phyloP scores from a whole-genome alignment of 2,113 vertebrate genomes.

The Tenrec ecaudatus region DNA sequence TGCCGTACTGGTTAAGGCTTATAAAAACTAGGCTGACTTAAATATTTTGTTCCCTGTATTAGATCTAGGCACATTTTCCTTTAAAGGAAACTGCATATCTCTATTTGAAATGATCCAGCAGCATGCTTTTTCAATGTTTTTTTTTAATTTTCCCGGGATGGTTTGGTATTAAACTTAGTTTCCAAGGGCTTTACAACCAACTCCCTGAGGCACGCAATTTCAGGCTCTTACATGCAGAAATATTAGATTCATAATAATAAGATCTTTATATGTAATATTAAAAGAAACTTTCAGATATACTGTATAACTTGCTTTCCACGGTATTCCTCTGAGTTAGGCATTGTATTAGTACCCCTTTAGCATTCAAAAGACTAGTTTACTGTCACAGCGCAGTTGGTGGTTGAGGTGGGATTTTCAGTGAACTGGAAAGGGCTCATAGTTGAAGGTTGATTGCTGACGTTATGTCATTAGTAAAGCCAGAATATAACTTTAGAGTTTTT shows the following conservation, averaged over 20 bases:
- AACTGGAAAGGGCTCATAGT: constrained; percentile 38
- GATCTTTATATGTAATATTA: not conserved
- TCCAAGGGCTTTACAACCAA: constrained; percentile 50
- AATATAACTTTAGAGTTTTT: constrained; percentile 50
- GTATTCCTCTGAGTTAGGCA: not conserved
- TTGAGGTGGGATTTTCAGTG: not conserved
- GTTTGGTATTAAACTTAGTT: not conserved
- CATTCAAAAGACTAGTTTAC: not conserved
- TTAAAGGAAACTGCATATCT: not conserved
- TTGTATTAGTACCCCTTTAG: constrained; percentile 14
- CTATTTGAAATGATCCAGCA: not conserved
- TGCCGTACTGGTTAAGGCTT: not conserved
- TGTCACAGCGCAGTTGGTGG: too few species aligned
- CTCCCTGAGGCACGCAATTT: not conserved
- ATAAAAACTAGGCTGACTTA: not conserved
- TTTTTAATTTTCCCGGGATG: not conserved
- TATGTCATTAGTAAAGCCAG: constrained; percentile 35
- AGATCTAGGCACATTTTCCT: not conserved
- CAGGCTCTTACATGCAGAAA: not conserved
- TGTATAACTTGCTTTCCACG: not conserved
- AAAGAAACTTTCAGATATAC: not conserved
- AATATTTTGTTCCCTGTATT: not conserved
- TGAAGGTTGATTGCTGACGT: constrained; percentile 50
- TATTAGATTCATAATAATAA: constrained; percentile 1
- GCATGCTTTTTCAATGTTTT: not conserved